Evolutionary conservation across 2,797 vertebrate genomes (phyloP), one percentile per base, ranked within the genome.

Genomic region (Leptodactylus fallax): DNA sequence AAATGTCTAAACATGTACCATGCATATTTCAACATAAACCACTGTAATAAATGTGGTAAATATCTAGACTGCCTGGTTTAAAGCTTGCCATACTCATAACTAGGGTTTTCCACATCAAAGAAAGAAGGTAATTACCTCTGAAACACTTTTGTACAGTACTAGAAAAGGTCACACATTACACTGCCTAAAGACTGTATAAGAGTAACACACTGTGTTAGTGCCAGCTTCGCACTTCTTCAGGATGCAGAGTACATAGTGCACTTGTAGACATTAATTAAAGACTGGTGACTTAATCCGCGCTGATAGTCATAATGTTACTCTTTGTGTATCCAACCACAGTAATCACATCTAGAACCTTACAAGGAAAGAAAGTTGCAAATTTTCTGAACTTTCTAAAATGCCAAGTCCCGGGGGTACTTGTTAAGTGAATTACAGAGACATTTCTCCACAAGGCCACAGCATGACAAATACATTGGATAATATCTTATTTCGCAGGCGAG

Each of bases 381-480:
- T 63, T 23, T 67, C 25, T 81, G 87, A 88, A 88, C 87, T 85
- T 85, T 88, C 61, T 81, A 21, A 85, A 88, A 88, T 88, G 83
- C 69, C 83, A 88, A 25, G 69, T 85, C 87, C 87, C 55, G 58
- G 47, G 58, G 79, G 86, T 74, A 60, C 78, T 85, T 85, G 83
- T 88, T 88, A 85, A 88, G 81, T 81, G 56, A 85, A 85, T 85
- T 85, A 85, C 61, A 53, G 27, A 87, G 81, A 83, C 81, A 87
- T 79, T 83, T 87, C 72, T 53, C 65, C 47, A 78, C 83, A 87
- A 87, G 80, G 81, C 72, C 72, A 45, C 25, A 47, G 56, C 51
- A 65, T 63, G 79, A 82, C 56, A 81, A 61, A 87, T 74, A 63
- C 71, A 77, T 19, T 61, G 11, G 17, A 16, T 23, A 71, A 83